Percentiles rank a stretch among this genome's conserved stretches.
Conservation (phyloP, 2,113 vertebrate species). For the Ciconia boyciana region DNA sequence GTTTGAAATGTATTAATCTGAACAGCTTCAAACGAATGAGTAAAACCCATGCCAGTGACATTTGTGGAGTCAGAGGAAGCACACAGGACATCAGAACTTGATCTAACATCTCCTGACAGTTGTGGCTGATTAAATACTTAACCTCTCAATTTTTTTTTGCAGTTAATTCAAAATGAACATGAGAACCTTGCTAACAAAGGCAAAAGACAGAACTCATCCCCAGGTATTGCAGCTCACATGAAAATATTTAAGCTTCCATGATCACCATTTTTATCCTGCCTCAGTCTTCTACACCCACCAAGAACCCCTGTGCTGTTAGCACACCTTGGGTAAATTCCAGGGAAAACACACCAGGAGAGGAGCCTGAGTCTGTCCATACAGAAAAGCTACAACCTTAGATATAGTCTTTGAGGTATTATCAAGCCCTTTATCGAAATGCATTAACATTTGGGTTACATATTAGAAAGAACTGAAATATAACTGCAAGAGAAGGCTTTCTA, state of each 20-base stretch:
- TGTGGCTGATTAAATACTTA: constrained; percentile 29
- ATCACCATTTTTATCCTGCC: not conserved
- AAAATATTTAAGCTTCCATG: not conserved
- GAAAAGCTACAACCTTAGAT: not conserved
- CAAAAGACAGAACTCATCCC: not conserved
- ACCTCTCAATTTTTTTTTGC: not conserved
- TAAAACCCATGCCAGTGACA: not conserved
- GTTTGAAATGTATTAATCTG: not conserved
- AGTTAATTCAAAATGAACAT: not conserved
- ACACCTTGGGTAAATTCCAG: not conserved
- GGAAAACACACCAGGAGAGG: not conserved
- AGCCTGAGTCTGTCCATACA: not conserved
- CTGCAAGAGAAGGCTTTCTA: not conserved
- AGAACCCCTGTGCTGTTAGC: not conserved
- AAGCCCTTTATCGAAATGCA: not conserved
- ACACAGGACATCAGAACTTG: not conserved
- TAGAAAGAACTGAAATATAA: not conserved
- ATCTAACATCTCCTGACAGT: not conserved
- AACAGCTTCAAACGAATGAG: not conserved
- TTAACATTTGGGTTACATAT: not conserved
- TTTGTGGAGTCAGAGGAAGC: not conserved
- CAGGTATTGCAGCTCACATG: not conserved
- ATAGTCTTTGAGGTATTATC: not conserved
- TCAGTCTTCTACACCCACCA: not conserved
- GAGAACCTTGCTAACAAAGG: not conserved